phyloP scores from a whole-genome alignment of 2,113 vertebrate genomes.

The Spermophilus dauricus region DNA sequence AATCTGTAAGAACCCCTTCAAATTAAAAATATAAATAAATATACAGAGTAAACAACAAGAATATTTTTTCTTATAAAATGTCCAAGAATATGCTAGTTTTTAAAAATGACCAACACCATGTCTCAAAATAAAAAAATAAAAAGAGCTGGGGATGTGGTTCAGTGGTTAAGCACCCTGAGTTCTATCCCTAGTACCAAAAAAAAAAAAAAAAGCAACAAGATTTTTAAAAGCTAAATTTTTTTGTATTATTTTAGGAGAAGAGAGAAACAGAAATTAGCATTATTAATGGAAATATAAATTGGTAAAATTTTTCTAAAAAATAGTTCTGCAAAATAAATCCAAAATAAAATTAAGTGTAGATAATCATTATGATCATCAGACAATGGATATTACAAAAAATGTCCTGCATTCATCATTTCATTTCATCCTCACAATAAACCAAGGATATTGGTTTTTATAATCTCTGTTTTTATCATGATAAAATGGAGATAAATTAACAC shows the following conservation, averaged over 20 bases:
- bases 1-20: background rate
- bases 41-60: background rate
- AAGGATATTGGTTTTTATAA: background rate
- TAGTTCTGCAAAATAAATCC: background rate
- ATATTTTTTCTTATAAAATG: background rate
- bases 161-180: too few relatives aligned
- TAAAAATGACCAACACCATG: background rate
- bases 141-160: too few relatives aligned
- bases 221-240: background rate
- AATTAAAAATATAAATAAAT: background rate
- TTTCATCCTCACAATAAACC: background rate
- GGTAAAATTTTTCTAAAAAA: background rate
- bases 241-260: background rate
- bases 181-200: too few relatives aligned
- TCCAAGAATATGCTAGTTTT: background rate
- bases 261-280: background rate
- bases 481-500: background rate
- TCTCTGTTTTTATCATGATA: background rate
- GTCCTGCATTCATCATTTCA: background rate
- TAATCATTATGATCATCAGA: background rate
- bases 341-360: background rate
- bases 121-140: too few relatives aligned
- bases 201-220: background rate
- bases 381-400: background rate
- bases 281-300: background rate